These are phyloP conservation scores for Grammomys dolichurus DNA, from an alignment of 2,113 vertebrate species.

Conservation along the genomic window DNA sequence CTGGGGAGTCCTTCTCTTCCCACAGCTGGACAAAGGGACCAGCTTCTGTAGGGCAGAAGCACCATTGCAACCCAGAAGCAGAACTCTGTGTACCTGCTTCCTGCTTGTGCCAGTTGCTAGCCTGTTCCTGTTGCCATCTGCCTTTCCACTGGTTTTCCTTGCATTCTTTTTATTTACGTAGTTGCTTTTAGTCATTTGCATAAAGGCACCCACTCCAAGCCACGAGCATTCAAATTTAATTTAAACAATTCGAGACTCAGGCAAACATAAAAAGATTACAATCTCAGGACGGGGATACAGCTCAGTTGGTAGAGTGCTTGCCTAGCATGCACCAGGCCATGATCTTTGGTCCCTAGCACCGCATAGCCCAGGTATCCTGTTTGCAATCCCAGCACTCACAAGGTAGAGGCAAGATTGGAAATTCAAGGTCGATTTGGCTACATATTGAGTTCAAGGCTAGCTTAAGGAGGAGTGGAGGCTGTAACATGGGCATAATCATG, in stretches of 20 bases:
- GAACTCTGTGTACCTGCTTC: background rate
- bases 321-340: background rate
- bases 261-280: background rate
- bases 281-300: background rate
- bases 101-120: fast-evolving
- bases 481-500: no score
- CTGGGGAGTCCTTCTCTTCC: background rate
- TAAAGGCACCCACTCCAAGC: background rate
- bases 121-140: background rate
- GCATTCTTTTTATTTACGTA: background rate
- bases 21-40: background rate
- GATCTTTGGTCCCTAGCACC: background rate
- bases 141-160: background rate
- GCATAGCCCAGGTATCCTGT: background rate
- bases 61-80: background rate
- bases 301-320: background rate
- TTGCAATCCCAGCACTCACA: background rate
- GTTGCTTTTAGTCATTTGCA: background rate
- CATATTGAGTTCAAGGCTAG: background rate
- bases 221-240: background rate
- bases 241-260: background rate
- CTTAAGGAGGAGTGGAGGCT: background rate
- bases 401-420: background rate
- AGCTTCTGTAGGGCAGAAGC: background rate
- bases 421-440: background rate